phyloP scores from a whole-genome alignment of 2,797 vertebrate genomes.

The Pseudopleuronectes americanus region DNA sequence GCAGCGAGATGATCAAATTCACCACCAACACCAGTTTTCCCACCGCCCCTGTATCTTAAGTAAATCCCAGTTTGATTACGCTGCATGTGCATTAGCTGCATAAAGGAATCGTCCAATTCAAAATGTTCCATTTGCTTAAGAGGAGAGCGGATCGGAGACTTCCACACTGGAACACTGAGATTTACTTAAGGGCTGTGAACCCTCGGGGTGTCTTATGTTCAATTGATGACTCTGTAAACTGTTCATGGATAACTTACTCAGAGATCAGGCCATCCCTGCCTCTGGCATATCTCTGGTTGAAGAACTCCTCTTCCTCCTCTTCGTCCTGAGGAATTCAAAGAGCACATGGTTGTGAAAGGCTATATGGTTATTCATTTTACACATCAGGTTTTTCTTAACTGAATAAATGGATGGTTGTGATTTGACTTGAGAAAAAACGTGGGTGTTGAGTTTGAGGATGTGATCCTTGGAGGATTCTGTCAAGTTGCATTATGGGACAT shows the following conservation, averaged over 20 bases:
- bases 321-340: constrained; percentile 86
- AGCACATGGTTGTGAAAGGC: not conserved
- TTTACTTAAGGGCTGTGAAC: constrained; percentile 40
- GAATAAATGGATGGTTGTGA: too few species aligned
- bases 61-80: constrained; percentile 17
- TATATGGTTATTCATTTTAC: too few species aligned
- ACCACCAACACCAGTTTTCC: constrained; percentile 13
- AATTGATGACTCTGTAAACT: constrained; percentile 17
- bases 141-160: constrained; percentile 30
- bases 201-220: constrained; percentile 25
- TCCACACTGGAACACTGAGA: constrained; percentile 12
- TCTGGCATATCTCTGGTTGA: constrained; percentile 94
- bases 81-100: not conserved
- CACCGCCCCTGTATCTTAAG: constrained; percentile 28
- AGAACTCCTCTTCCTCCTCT: constrained; percentile 97
- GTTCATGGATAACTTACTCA: constrained; percentile 89
- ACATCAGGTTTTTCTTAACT: too few species aligned
- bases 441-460: not conserved
- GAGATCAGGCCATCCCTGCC: constrained; percentile 94
- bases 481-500: too few species aligned
- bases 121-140: constrained; percentile 11
- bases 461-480: not conserved
- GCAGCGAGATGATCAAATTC: constrained; percentile 26
- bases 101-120: constrained; percentile 11
- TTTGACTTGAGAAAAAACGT: too few species aligned